Base-by-base conservation (phyloP, 2,888 invertebrate species). In the Blastobasis adustella region DNA sequence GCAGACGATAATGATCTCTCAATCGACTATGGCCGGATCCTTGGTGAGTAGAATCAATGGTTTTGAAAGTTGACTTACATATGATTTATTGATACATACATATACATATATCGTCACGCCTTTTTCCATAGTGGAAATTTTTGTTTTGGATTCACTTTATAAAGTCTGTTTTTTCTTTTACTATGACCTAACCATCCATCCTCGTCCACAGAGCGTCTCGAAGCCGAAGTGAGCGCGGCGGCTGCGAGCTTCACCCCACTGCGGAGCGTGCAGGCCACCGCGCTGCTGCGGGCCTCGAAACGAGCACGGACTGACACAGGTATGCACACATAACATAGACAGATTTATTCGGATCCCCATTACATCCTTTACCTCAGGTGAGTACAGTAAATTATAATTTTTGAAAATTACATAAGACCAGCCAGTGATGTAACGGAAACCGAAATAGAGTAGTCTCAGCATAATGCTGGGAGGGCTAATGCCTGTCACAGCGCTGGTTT, bases 261-360 rank as follows among this genome's bases (percentile, higher is more conserved):
- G 51, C 67, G 72, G 57, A 72, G 62, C 5, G 76, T 87, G 52
- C 76, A 74, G 67, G 80, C 76, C 47, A 73, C 73, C 2, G 66
- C 63, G 2, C 68, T 75, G 0, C 45, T 63, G 6, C 66, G 70
- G 41, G 76, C 81, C 39, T 70, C 64, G 54, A 85, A 83, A 60
- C 62, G 84, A 52, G 60, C 76, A 0, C 65, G 82, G 5, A 80
- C 79, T 48, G 87, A 87, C 53, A 82, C 86, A 43, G 85, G 86
- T 82, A 61, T 65, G 47, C 55, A 45, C 4, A 42, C 6, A 40
- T 40, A 40, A 4, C 6, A 40, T 8, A 40, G 2, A 40, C 41
- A 8, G 41, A 23, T 23, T 23, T 23, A 23, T 23, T 23, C 23
- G 23, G 23, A 23, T 23, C 23, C 23, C 23, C 23, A 23, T 23